These are phyloP conservation scores for Campylomormyrus numenius DNA, from an alignment of 2,113 vertebrate genomes.

Conservation along the genomic window DNA sequence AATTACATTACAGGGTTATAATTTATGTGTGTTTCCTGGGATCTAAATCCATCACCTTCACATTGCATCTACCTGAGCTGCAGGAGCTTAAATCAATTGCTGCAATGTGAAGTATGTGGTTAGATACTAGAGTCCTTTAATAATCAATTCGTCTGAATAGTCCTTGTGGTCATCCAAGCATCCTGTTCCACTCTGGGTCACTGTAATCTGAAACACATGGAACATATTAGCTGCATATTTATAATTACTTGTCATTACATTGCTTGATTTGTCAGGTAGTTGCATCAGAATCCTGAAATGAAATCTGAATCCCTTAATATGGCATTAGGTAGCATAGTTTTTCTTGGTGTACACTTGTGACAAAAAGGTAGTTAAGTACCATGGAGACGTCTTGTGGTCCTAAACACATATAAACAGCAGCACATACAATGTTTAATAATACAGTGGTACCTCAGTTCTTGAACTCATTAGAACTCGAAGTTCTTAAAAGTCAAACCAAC, in stretches of 20 bases:
- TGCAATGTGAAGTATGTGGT: neutral
- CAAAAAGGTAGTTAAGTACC: neutral
- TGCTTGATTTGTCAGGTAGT: neutral
- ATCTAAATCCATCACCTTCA: neutral
- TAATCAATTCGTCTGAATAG: neutral
- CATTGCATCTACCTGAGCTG: neutral
- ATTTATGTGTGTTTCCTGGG: neutral
- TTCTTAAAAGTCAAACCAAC: no score
- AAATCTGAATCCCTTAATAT: neutral
- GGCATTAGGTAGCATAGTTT: neutral
- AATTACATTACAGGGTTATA: neutral
- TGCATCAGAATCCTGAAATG: neutral
- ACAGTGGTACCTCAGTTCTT: no score
- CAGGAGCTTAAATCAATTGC: neutral
- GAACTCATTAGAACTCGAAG: no score
- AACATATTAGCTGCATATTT: neutral
- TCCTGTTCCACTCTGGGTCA: neutral
- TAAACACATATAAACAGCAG: neutral
- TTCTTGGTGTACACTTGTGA: neutral
- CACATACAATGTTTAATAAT: neutral
- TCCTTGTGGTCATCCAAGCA: neutral
- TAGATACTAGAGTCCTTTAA: neutral
- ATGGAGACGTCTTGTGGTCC: neutral
- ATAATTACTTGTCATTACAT: neutral
- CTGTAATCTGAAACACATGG: neutral